A percentile compares a stretch with the other conserved stretches of the same genome.
phyloP scores from a whole-genome alignment of 2,113 vertebrate species.

The Sakesphorus luctuosus region DNA sequence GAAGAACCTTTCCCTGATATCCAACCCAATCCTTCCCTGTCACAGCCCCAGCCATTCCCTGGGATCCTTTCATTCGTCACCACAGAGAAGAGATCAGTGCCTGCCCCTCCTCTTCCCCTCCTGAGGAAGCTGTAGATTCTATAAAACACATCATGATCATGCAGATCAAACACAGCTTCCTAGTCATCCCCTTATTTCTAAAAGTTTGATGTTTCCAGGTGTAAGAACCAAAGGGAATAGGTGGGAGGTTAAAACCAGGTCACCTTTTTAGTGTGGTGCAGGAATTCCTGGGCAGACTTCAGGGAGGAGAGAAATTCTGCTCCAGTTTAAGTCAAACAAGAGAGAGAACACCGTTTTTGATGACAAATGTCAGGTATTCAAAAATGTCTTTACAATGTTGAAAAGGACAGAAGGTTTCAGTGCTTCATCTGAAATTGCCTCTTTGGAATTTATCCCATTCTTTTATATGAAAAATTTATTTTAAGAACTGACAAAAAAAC shows the following conservation, averaged over 20 bases:
- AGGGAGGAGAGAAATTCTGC: background rate
- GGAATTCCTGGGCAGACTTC: background rate
- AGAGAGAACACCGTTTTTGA: background rate
- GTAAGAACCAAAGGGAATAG: background rate
- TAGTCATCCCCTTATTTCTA: background rate
- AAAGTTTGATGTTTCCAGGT: background rate
- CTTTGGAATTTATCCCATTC: background rate
- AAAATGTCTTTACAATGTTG: background rate
- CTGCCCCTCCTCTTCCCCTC: background rate
- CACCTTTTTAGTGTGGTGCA: background rate
- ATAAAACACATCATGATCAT: background rate
- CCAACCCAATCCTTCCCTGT: background rate
- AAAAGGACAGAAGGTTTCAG: conserved; percentile 10
- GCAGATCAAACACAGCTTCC: background rate
- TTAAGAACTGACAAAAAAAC: background rate
- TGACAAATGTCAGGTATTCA: background rate
- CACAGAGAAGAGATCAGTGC: background rate
- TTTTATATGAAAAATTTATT: background rate
- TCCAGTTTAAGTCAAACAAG: background rate
- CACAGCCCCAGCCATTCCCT: background rate
- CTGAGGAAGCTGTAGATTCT: background rate
- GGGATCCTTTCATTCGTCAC: background rate
- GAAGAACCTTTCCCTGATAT: background rate
- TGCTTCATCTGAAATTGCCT: background rate
- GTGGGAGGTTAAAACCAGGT: background rate